Conservation (phyloP, 2,888 invertebrate species). For the Rotaria socialis region DNA sequence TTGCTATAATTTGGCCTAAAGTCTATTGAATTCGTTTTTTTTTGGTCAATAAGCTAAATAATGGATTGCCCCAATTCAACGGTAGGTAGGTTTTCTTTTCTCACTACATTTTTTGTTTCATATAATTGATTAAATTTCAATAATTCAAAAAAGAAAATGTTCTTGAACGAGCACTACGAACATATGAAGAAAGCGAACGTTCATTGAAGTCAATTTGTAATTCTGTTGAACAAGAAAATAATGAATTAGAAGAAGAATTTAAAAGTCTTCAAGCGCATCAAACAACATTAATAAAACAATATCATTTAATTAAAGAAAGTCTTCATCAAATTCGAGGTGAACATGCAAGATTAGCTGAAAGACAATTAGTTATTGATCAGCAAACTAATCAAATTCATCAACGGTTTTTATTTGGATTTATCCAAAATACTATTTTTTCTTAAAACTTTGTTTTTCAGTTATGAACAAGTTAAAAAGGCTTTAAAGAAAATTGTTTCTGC, state of each 20-base stretch:
- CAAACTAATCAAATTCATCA: background rate
- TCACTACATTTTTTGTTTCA: background rate
- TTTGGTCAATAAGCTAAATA: background rate
- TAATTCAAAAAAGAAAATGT: background rate
- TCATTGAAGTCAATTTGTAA: background rate
- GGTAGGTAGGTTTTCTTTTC: background rate
- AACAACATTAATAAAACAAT: background rate
- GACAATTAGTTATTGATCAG: background rate
- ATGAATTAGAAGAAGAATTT: background rate
- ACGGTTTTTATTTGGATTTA: background rate
- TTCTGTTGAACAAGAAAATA: background rate
- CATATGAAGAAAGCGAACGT: conserved; percentile 21
- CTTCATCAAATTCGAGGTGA: background rate
- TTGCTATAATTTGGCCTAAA: too few species aligned
- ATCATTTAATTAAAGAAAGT: background rate
- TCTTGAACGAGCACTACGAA: background rate
- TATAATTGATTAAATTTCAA: background rate
- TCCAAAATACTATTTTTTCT: too few species aligned
- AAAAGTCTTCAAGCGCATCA: background rate
- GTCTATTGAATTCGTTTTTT: too few species aligned
- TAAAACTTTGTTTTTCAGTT: background rate
- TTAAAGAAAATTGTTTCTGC: background rate
- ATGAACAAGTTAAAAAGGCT: background rate
- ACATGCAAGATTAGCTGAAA: background rate
- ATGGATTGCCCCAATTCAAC: background rate